These are phyloP conservation scores for Eledone cirrhosa DNA, from an alignment of 2,888 invertebrate species.

Conservation along the genomic window DNA sequence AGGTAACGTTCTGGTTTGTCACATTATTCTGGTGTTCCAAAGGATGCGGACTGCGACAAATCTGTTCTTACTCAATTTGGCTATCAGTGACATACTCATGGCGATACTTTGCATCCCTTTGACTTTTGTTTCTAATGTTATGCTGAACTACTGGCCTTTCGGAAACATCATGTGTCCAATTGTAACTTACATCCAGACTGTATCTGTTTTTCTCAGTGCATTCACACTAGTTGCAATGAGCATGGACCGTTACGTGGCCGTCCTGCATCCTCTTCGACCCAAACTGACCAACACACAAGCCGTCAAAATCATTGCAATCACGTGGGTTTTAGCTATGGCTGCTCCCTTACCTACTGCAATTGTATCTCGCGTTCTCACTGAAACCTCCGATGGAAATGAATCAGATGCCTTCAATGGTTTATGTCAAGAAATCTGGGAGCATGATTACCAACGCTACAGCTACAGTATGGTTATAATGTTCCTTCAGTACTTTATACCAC, in stretches of 20 bases:
- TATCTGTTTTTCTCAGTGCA: conserved; percentile 77
- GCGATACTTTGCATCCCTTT: conserved; percentile 68
- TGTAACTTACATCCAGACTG: conserved; percentile 80
- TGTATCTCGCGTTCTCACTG: conserved; percentile 70
- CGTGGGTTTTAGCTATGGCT: conserved; percentile 81
- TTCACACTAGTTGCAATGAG: conserved; percentile 92
- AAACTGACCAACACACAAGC: conserved; percentile 80
- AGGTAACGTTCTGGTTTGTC: conserved; percentile 77
- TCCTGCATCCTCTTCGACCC: conserved; percentile 86
- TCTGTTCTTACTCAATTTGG: conserved; percentile 69
- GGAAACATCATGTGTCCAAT: conserved; percentile 82
- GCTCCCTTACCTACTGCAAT: conserved; percentile 85
- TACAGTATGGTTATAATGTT: conserved; percentile 75
- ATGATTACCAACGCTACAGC: conserved; percentile 39
- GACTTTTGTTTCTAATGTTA: conserved; percentile 78
- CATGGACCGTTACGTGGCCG: conserved; percentile 89
- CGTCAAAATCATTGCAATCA: conserved; percentile 75
- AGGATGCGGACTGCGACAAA: conserved; percentile 93
- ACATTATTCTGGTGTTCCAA: conserved; percentile 83
- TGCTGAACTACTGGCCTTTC: conserved; percentile 88
- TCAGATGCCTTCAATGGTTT: conserved; percentile 32
- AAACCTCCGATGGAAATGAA: conserved; percentile 17
- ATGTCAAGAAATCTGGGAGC: conserved; percentile 46
- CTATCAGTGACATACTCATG: conserved; percentile 67
- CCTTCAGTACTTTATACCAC: conserved; percentile 85